Conservation (phyloP, 1,140 invertebrate species). For the Atta texana region DNA sequence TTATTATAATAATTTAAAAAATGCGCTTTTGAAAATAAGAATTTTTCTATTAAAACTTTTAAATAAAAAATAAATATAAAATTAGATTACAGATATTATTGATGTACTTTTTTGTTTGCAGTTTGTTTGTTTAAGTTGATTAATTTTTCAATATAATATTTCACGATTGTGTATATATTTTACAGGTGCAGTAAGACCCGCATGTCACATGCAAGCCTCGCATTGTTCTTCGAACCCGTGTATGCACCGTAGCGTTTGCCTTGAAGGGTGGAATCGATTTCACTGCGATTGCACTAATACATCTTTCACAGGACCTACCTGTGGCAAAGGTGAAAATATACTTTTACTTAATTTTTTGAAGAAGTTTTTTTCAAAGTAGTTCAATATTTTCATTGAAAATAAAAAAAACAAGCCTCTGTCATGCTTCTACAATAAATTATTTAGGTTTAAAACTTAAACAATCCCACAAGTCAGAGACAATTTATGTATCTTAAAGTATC, state of each 20-base stretch:
- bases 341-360: not conserved
- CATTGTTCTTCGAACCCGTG: slow-evolving; percentile 95
- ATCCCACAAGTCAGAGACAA: not conserved
- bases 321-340: slow-evolving; percentile 91
- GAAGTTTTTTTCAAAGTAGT: not conserved
- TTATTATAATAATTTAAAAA: not conserved
- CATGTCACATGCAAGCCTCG: slow-evolving; percentile 91
- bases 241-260: slow-evolving; percentile 95
- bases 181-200: slow-evolving; percentile 93
- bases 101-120: not conserved
- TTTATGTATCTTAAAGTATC: not conserved
- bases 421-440: not conserved
- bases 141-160: slow-evolving; percentile 10
- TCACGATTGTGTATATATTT: slow-evolving; percentile 70
- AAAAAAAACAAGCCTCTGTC: not conserved
- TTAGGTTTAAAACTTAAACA: not conserved
- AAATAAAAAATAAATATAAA: not conserved
- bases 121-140: not conserved
- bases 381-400: not conserved
- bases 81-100: not conserved
- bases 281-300: slow-evolving; percentile 98
- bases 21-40: slow-evolving; percentile 3
- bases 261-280: slow-evolving; percentile 98
- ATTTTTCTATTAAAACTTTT: not conserved
- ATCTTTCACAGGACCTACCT: slow-evolving; percentile 95